Conservation (phyloP, 2,888 invertebrate genomes). For the Drosophila meridiana region DNA sequence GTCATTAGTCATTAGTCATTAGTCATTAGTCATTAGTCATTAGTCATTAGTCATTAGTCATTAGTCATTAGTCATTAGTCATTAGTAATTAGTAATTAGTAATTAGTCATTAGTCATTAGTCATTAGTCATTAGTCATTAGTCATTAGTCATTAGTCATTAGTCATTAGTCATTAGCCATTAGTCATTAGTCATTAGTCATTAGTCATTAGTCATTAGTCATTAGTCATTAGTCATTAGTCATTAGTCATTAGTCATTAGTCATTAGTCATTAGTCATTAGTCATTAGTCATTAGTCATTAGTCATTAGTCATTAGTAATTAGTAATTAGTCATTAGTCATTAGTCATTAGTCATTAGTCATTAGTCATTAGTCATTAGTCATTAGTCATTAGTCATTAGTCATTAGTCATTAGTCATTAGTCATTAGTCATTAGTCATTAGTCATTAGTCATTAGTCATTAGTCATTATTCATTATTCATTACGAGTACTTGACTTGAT, state of each 20-base stretch:
- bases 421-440: not conserved
- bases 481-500: no score
- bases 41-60: not conserved
- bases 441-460: not conserved
- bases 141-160: not conserved
- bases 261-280: not conserved
- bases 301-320: not conserved
- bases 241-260: not conserved
- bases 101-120: not conserved
- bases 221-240: not conserved
- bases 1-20: not conserved
- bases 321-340: not conserved
- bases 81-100: not conserved
- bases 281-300: not conserved
- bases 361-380: not conserved
- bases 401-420: not conserved
- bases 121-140: not conserved
- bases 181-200: not conserved
- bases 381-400: not conserved
- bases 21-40: not conserved
- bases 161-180: not conserved
- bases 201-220: not conserved
- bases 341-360: not conserved
- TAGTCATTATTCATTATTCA: not conserved
- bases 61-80: not conserved